Evolutionary conservation across 2,113 vertebrate species (phyloP).

Genomic region (Ageneiosus marmoratus): DNA sequence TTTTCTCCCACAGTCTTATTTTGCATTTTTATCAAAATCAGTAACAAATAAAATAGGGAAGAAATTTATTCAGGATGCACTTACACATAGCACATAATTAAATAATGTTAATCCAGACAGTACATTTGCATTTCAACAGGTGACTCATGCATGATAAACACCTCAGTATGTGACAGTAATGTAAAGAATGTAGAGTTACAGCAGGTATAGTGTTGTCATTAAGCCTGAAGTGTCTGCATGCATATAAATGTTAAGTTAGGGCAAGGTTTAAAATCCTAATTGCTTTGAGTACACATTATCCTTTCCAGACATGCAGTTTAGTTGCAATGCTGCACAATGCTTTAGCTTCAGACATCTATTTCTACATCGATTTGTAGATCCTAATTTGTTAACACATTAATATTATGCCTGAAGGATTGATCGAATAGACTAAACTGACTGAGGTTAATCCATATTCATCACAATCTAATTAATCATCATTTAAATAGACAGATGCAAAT

Average conservation of each 20-base stretch:
- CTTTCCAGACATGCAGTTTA: background rate
- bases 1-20: no score
- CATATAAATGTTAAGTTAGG: slow-evolving; percentile 4
- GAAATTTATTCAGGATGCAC: background rate
- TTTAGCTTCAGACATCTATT: background rate
- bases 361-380: background rate
- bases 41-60: background rate
- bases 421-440: background rate
- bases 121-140: background rate
- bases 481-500: background rate
- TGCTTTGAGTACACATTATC: background rate
- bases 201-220: background rate
- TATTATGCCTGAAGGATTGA: background rate
- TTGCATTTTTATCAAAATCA: no score
- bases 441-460: background rate
- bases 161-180: background rate
- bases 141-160: background rate
- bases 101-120: background rate
- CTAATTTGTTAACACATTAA: background rate
- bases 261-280: background rate
- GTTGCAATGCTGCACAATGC: background rate
- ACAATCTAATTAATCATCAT: background rate
- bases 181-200: background rate
- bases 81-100: background rate
- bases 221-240: background rate